A percentile compares a stretch with the other conserved stretches of the same genome.
phyloP scores from a whole-genome alignment of 2,888 invertebrate genomes.

The Ophraella communa region DNA sequence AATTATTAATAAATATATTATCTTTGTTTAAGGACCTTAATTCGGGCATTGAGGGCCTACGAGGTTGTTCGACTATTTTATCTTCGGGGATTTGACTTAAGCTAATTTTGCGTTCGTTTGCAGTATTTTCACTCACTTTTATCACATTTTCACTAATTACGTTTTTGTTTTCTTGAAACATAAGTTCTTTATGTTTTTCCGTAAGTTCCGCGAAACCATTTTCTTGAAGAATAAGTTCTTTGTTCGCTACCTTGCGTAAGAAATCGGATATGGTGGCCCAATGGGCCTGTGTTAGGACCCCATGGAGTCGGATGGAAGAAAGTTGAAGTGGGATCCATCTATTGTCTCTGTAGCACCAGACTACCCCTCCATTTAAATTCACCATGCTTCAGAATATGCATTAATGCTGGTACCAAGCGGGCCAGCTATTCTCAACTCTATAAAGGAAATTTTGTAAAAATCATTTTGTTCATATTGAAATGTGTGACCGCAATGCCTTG shows the following conservation, averaged over 20 bases:
- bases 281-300: slow-evolving; percentile 70
- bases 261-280: slow-evolving; percentile 71
- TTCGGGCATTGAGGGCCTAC: slow-evolving; percentile 53
- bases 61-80: slow-evolving; percentile 48
- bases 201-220: slow-evolving; percentile 58
- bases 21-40: slow-evolving; percentile 50
- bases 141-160: slow-evolving; percentile 49
- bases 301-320: slow-evolving; percentile 71
- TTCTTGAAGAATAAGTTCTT: slow-evolving; percentile 67
- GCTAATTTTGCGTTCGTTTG: slow-evolving; percentile 48
- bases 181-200: slow-evolving; percentile 54
- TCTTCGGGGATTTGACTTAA: slow-evolving; percentile 53
- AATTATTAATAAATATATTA: slow-evolving; percentile 59
- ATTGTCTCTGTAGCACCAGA: slow-evolving; percentile 74
- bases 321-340: slow-evolving; percentile 72
- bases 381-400: slow-evolving; percentile 63
- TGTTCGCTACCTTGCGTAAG: slow-evolving; percentile 69
- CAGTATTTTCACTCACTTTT: slow-evolving; percentile 45
- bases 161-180: slow-evolving; percentile 45
- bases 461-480: not conserved
- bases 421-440: not conserved
- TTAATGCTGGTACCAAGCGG: slow-evolving; percentile 39
- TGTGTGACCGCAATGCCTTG: slow-evolving; percentile 25
- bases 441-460: slow-evolving; percentile 9
- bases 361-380: slow-evolving; percentile 66